Percentiles rank a stretch among this genome's conserved stretches.
Evolutionary conservation across 2,888 invertebrate genomes (phyloP).

Genomic region (Idaea biselata): DNA sequence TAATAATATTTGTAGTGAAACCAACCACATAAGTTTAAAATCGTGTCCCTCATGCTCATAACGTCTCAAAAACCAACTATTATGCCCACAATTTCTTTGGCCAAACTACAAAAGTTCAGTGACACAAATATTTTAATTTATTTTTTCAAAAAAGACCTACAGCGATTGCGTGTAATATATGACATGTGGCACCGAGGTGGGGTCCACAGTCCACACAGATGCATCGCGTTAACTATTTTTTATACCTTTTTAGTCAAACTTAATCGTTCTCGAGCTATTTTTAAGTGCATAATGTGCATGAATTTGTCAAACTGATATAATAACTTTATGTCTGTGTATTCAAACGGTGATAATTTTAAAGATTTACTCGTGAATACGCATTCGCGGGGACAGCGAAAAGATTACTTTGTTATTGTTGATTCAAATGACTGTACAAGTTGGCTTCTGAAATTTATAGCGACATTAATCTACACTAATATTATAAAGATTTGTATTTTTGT

Average conservation of each 20-base stretch:
- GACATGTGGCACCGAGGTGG: constrained; percentile 47
- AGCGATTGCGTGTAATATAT: constrained; percentile 55
- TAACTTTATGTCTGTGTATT: too few relatives aligned
- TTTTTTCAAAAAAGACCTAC: constrained; percentile 35
- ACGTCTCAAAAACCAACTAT: not conserved
- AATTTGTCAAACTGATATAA: not conserved
- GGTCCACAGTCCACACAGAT: constrained; percentile 21
- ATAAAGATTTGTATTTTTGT: too few relatives aligned
- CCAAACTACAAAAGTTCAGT: constrained; percentile 15
- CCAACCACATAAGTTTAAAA: too few relatives aligned
- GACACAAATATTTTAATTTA: constrained; percentile 30
- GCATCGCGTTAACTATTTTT: constrained; percentile 11
- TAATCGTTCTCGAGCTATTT: not conserved
- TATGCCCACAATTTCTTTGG: not conserved
- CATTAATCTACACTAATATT: too few relatives aligned
- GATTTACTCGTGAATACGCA: too few relatives aligned
- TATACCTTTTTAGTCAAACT: constrained; percentile 4
- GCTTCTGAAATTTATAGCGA: too few relatives aligned
- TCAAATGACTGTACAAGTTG: too few relatives aligned
- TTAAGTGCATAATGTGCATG: not conserved
- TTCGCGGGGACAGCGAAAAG: too few relatives aligned
- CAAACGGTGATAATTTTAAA: too few relatives aligned
- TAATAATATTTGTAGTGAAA: too few relatives aligned
- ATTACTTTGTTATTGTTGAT: too few relatives aligned
- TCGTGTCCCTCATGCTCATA: not conserved